These are phyloP conservation scores for Ambastaia sidthimunki DNA, from an alignment of 2,797 vertebrate genomes.

Conservation along the genomic window DNA sequence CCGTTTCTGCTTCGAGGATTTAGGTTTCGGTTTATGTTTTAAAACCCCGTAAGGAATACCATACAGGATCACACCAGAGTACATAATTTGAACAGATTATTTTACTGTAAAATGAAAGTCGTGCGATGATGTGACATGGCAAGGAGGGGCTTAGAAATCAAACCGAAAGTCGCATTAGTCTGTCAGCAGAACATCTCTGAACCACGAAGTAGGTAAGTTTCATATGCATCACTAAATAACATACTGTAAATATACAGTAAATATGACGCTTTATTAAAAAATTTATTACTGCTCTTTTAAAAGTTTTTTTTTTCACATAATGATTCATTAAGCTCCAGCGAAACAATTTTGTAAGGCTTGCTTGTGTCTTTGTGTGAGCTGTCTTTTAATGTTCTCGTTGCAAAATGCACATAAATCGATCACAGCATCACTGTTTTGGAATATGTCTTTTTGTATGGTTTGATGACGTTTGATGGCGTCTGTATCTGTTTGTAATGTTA, in stretches of 20 bases:
- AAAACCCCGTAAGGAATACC: background rate
- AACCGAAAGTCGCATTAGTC: background rate
- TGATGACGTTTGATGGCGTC: background rate
- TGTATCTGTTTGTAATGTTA: background rate
- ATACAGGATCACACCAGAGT: background rate
- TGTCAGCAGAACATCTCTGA: background rate
- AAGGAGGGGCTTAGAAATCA: conserved; percentile 17
- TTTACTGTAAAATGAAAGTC: conserved; percentile 19
- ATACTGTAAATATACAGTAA: background rate
- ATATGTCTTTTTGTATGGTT: too few species aligned
- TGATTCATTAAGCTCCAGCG: background rate
- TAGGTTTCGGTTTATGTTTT: background rate
- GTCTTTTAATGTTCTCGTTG: background rate
- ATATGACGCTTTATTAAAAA: background rate
- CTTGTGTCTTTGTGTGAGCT: background rate
- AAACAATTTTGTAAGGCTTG: background rate
- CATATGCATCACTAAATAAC: background rate
- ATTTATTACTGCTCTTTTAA: background rate
- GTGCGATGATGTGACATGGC: background rate
- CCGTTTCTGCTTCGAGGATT: background rate
- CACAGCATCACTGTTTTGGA: background rate
- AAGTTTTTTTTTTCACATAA: background rate
- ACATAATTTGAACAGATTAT: background rate
- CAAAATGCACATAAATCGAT: background rate
- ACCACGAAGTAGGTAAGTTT: conserved; percentile 28